Conservation (phyloP, 2,888 invertebrate species). For the Heliconius ethilla region DNA sequence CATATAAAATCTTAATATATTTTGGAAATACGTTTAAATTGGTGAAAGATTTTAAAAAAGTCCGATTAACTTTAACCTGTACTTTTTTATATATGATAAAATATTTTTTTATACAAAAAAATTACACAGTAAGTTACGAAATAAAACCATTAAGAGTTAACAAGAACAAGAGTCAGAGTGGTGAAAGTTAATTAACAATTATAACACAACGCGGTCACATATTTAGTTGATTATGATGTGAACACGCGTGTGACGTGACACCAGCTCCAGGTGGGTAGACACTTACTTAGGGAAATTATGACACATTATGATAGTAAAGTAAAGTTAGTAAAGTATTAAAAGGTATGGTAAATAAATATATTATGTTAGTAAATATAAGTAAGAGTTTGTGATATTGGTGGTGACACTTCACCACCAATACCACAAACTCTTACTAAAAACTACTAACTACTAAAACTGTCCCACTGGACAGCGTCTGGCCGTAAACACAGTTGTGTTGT, state of each 20-base stretch:
- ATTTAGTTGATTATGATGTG: constrained; percentile 42
- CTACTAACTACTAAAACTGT: too few relatives aligned
- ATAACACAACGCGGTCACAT: constrained; percentile 37
- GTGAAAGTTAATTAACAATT: constrained; percentile 42
- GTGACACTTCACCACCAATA: too few relatives aligned
- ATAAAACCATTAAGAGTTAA: constrained; percentile 22
- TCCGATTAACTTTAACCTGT: too few relatives aligned
- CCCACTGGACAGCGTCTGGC: too few relatives aligned
- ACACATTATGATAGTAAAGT: neutral
- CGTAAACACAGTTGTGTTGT: too few relatives aligned
- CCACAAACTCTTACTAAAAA: too few relatives aligned
- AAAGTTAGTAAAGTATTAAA: neutral
- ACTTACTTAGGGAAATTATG: neutral
- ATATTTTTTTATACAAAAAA: neutral
- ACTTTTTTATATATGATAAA: too few relatives aligned
- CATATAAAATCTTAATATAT: too few relatives aligned
- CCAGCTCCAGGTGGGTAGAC: neutral
- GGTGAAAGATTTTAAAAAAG: too few relatives aligned
- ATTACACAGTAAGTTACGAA: neutral
- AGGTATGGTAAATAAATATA: neutral
- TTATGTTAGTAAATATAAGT: neutral
- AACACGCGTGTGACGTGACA: constrained; percentile 26
- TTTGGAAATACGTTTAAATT: too few relatives aligned
- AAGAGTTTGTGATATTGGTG: too few relatives aligned
- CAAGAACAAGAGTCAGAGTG: constrained; percentile 25